A percentile compares a stretch with the other conserved stretches of the same genome.
phyloP scores from a whole-genome alignment of 1,140 invertebrate species.

The Heterodera carotae region DNA sequence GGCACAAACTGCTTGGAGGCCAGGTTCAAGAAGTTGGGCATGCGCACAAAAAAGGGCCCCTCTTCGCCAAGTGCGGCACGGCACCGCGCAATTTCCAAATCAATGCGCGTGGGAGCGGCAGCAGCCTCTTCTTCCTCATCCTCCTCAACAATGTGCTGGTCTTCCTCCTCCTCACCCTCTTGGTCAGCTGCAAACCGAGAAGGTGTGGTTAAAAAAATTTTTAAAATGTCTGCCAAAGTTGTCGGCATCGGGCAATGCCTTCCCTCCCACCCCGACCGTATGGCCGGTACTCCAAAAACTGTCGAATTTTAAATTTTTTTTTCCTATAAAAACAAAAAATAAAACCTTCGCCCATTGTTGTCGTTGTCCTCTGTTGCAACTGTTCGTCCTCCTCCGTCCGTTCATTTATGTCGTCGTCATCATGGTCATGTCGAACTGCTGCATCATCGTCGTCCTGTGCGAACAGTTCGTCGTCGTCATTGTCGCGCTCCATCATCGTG shows the following conservation, averaged over 20 bases:
- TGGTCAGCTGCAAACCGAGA: not conserved
- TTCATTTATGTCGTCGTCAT: not conserved
- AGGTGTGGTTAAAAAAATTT: not conserved
- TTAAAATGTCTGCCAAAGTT: too few species aligned
- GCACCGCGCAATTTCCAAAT: conserved; percentile 49
- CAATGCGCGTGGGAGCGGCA: conserved; percentile 33
- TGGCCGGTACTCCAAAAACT: too few species aligned
- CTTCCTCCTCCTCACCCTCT: conserved; percentile 26
- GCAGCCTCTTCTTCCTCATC: conserved; percentile 21
- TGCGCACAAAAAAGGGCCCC: conserved; percentile 51
- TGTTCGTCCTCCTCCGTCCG: not conserved
- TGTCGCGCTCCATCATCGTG: not conserved
- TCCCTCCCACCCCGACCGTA: too few species aligned
- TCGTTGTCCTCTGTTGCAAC: not conserved
- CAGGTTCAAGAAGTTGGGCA: conserved; percentile 63
- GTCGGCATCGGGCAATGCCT: too few species aligned
- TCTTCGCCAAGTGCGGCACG: conserved; percentile 47
- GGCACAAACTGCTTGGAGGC: conserved; percentile 82
- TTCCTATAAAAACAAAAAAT: not conserved
- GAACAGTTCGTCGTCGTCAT: not conserved
- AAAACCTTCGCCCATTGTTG: not conserved
- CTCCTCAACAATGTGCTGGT: too few species aligned
- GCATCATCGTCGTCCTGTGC: not conserved
- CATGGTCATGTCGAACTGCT: not conserved
- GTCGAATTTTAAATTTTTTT: too few species aligned